Percentiles rank a stretch among this genome's conserved stretches.
Evolutionary conservation across 2,113 vertebrate genomes (phyloP).

Genomic region (Spea multiplicata): DNA sequence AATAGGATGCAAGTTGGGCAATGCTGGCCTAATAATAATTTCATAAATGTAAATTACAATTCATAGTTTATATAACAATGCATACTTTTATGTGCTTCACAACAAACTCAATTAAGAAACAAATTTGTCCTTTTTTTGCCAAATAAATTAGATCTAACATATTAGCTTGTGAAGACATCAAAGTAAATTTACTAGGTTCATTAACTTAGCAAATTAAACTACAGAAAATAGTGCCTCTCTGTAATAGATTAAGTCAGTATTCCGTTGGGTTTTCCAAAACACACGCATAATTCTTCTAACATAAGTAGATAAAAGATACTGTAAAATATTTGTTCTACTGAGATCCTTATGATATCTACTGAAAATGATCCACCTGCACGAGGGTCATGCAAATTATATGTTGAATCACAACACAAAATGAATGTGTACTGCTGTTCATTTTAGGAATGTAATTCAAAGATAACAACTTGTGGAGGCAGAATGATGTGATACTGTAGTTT

Average conservation of each 20-base stretch:
- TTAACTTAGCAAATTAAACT: slow-evolving; percentile 77
- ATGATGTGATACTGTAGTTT: too few species aligned
- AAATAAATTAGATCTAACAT: slow-evolving; percentile 71
- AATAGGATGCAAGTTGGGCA: slow-evolving; percentile 1
- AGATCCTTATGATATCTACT: slow-evolving; percentile 8
- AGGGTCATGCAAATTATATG: neutral
- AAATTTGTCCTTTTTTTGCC: slow-evolving; percentile 64
- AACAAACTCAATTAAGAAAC: slow-evolving; percentile 66
- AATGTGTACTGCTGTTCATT: slow-evolving; percentile 22
- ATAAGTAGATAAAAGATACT: slow-evolving; percentile 54
- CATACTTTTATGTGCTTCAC: slow-evolving; percentile 57
- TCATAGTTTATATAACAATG: slow-evolving; percentile 60
- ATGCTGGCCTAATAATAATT: neutral
- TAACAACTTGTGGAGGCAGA: too few species aligned
- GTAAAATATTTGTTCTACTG: slow-evolving; percentile 32
- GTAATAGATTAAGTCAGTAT: slow-evolving; percentile 68
- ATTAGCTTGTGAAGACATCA: slow-evolving; percentile 72
- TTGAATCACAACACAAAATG: neutral
- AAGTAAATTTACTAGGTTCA: slow-evolving; percentile 74
- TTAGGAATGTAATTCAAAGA: slow-evolving; percentile 5
- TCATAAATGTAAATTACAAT: slow-evolving; percentile 57
- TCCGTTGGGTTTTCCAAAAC: slow-evolving; percentile 64
- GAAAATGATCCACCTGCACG: slow-evolving; percentile 9
- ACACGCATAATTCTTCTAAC: slow-evolving; percentile 59
- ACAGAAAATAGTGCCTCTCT: slow-evolving; percentile 67